phyloP scores from a whole-genome alignment of 1,140 invertebrate species.

The Aphaenogaster rudis region DNA sequence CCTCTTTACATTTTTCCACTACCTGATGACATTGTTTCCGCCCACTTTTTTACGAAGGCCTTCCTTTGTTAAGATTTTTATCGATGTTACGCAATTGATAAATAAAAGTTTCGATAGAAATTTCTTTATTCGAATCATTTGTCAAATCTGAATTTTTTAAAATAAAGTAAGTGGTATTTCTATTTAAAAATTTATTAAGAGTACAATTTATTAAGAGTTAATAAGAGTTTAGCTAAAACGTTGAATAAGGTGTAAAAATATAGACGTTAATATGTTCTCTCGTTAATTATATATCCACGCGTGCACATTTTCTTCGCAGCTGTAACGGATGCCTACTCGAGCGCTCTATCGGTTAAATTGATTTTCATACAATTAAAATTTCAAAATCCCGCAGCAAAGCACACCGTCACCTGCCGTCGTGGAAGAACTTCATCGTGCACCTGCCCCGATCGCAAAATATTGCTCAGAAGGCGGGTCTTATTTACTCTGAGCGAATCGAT shows the following conservation, averaged over 20 bases:
- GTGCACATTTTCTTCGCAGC: background rate
- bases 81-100: background rate
- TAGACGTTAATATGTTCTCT: background rate
- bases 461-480: constrained; percentile 28
- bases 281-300: background rate
- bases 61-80: background rate
- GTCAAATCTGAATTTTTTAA: background rate
- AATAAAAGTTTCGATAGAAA: background rate
- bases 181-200: background rate
- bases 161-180: background rate
- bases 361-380: constrained; percentile 58
- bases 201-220: background rate
- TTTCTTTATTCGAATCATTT: background rate
- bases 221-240: background rate
- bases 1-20: background rate
- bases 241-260: background rate
- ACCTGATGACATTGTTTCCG: constrained; percentile 1
- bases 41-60: background rate
- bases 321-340: background rate
- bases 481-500: constrained; percentile 53
- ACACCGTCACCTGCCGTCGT: constrained; percentile 45
- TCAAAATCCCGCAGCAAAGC: constrained; percentile 28
- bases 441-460: constrained; percentile 48
- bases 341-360: constrained; percentile 40
- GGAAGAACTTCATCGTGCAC: constrained; percentile 4